Evolutionary conservation across 2,113 vertebrate species (phyloP), one percentile per base, ranked within the genome.

Genomic region (Hippocampus abdominalis): DNA sequence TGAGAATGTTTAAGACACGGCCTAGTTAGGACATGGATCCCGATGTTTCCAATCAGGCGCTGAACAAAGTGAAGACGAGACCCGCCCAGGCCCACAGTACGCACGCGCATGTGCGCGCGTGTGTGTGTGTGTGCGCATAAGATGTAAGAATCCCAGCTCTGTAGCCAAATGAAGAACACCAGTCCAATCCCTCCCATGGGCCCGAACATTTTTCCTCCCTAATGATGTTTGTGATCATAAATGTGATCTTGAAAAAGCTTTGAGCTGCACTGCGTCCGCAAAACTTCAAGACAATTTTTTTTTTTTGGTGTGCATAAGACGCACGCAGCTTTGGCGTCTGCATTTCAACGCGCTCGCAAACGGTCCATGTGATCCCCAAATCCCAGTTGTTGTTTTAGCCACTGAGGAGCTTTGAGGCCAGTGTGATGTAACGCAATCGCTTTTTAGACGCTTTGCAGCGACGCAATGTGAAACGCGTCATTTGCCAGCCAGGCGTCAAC

Each of bases 41-140:
- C 75, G 73, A 87, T 91, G 90, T 89, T 92, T 90, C 86, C 85
- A 91, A 92, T 92, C 87, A 90, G 77, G 83, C 71, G 23, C 79
- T 80, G 87, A 89, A 89, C 86, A 90, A 91, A 92, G 82, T 67
- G 68, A 83, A 71, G 70, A 49, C 42, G 63, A 78, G 80, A 66
- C 81, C 84, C 82, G 64, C 75, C 78, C 81, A 51, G 79, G 73
- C 72, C 71, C 57, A 21, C 36, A 11, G 36, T 40, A 4, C 18
- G 12, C 74, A 65, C 54, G 81, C 74, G 75, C 61, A 65, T 64
- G 12, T 67, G 81, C 75, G 69, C 5, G 29, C 4, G 29, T 4
- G 29, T 32, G 2, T 32, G 29, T 32, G 29, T 68, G 69, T 74
- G 66, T 53, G 66, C 70, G 29, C 48, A 20, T 76, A 72, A 69